phyloP scores from a whole-genome alignment of 2,797 vertebrate species.

The Halcyon badia region DNA sequence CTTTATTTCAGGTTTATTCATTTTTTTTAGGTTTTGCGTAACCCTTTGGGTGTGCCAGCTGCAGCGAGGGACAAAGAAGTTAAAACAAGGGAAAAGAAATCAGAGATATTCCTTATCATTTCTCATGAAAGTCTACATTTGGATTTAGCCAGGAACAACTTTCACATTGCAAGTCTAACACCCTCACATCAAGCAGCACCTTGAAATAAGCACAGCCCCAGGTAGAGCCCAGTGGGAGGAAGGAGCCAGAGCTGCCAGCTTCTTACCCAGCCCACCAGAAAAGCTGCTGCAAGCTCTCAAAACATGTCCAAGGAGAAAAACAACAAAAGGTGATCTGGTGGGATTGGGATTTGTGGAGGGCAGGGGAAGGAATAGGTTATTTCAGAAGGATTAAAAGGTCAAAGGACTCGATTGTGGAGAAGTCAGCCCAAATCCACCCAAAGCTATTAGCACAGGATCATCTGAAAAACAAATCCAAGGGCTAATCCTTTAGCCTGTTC shows the following conservation, averaged over 20 bases:
- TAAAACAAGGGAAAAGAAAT: neutral
- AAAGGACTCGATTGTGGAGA: slow-evolving; percentile 60
- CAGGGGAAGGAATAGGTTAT: slow-evolving; percentile 37
- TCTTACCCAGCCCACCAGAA: neutral
- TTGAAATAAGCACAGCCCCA: neutral
- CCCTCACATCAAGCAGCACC: neutral
- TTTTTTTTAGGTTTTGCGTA: neutral
- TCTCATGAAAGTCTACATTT: neutral
- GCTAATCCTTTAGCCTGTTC: slow-evolving; percentile 65
- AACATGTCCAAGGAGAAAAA: slow-evolving; percentile 16
- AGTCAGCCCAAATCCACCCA: slow-evolving; percentile 55
- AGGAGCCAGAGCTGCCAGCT: neutral
- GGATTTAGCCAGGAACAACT: neutral
- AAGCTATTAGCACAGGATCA: slow-evolving; percentile 71
- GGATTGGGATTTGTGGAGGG: neutral
- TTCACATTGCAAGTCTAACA: neutral
- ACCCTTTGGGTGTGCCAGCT: neutral
- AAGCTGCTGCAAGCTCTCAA: slow-evolving; percentile 7
- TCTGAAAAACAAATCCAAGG: slow-evolving; percentile 69
- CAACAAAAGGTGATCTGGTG: neutral
- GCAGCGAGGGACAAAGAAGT: neutral
- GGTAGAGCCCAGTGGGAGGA: neutral
- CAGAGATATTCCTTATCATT: neutral
- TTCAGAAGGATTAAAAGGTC: slow-evolving; percentile 82
- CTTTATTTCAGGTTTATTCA: neutral